Conservation (phyloP, 2,888 invertebrate species). For the Trachelus iudaicus region DNA sequence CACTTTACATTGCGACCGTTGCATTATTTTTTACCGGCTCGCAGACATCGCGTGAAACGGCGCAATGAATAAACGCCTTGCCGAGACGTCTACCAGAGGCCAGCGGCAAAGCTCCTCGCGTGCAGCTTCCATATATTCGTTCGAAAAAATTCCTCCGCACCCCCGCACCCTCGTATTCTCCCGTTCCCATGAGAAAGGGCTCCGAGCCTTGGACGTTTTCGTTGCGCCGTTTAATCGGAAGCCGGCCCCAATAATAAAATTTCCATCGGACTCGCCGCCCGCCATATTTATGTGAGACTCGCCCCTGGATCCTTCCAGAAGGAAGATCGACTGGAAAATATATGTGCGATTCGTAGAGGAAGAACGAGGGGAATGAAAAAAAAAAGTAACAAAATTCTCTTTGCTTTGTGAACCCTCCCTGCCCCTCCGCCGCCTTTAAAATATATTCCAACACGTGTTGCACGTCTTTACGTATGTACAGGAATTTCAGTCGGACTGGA, state of each 20-base stretch:
- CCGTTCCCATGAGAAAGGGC: neutral
- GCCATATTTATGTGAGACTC: neutral
- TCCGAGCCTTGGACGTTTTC: neutral
- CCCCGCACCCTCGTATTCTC: neutral
- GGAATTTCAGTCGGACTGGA: neutral
- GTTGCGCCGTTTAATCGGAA: neutral
- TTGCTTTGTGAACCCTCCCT: neutral
- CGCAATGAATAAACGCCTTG: neutral
- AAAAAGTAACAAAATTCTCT: neutral
- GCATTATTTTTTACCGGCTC: neutral
- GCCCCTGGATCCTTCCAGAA: neutral
- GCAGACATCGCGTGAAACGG: neutral
- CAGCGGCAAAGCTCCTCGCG: neutral
- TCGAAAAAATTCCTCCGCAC: neutral
- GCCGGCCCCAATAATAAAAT: neutral
- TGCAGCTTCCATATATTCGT: neutral
- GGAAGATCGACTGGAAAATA: neutral
- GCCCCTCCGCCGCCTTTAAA: neutral
- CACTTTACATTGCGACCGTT: neutral
- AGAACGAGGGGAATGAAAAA: neutral
- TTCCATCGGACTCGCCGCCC: neutral
- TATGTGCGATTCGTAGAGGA: neutral
- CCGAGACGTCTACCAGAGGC: neutral
- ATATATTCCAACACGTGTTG: constrained; percentile 6
- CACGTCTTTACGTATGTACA: neutral